Percentiles rank a stretch among this genome's conserved stretches.
Evolutionary conservation across 2,113 vertebrate genomes (phyloP).

Genomic region (Chrysemys picta): DNA sequence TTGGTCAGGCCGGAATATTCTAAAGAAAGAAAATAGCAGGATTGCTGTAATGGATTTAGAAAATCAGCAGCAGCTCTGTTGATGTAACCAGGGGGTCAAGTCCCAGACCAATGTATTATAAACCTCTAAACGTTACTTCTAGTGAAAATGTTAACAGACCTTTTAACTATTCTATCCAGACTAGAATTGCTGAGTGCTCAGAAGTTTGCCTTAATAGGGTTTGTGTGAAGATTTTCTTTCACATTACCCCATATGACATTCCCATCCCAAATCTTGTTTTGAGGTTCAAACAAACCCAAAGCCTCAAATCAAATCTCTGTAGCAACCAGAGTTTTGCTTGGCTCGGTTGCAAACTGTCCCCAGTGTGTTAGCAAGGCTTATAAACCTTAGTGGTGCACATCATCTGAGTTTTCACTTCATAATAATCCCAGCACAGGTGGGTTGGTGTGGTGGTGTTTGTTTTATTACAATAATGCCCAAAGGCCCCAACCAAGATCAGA

Average conservation of each 20-base stretch:
- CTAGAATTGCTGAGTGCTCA: not conserved
- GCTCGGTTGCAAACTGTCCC: not conserved
- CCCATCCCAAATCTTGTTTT: not conserved
- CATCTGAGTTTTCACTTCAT: not conserved
- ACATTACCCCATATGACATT: not conserved
- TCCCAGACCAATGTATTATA: not conserved
- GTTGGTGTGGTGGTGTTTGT: not conserved
- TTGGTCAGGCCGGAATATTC: not conserved
- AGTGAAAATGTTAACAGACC: not conserved
- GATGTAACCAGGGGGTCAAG: not conserved
- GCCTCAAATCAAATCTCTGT: not conserved
- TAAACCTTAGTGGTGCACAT: not conserved
- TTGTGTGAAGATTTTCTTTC: too few species aligned
- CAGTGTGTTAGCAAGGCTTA: not conserved
- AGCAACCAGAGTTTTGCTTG: not conserved
- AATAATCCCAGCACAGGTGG: not conserved
- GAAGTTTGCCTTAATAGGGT: too few species aligned
- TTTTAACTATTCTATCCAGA: not conserved
- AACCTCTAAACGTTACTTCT: not conserved
- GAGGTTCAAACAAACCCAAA: not conserved
- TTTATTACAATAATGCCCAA: not conserved
- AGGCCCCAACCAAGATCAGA: not conserved
- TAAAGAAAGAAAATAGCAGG: too few species aligned
- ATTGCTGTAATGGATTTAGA: too few species aligned
- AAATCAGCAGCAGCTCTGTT: too few species aligned